Evolutionary conservation across 2,113 vertebrate species (phyloP).

Genomic region (Cyprinus carpio): DNA sequence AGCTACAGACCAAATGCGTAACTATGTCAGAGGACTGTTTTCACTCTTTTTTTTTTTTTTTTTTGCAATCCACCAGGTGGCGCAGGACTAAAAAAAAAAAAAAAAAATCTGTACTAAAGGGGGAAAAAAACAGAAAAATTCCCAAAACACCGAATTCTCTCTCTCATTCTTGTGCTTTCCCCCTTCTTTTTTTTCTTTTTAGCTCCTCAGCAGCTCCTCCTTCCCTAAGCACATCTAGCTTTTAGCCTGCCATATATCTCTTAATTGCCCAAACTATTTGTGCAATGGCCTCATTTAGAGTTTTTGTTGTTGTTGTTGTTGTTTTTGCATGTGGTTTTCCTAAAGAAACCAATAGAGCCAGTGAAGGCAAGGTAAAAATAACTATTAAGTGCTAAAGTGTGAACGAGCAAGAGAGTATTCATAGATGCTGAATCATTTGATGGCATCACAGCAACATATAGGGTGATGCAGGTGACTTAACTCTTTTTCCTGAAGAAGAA

Average conservation of each 20-base stretch:
- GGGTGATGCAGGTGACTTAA: neutral
- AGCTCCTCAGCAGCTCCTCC: neutral
- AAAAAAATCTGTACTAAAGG: conserved; percentile 25
- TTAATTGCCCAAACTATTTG: neutral
- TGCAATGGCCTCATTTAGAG: neutral
- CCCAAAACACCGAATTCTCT: conserved; percentile 56
- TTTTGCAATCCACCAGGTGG: conserved; percentile 67
- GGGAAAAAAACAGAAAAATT: conserved; percentile 55
- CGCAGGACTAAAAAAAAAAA: conserved; percentile 57
- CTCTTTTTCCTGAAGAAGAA: neutral
- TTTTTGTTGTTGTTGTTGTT: neutral
- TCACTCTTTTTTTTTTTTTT: too few species aligned
- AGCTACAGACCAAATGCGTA: conserved; percentile 26
- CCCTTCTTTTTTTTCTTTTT: conserved; percentile 30
- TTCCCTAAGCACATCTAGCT: neutral
- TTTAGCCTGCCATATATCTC: neutral
- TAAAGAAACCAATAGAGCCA: neutral
- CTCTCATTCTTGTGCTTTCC: conserved; percentile 32
- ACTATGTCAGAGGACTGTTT: neutral
- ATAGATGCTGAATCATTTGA: neutral
- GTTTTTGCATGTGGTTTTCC: neutral
- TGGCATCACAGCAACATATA: neutral
- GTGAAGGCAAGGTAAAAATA: neutral
- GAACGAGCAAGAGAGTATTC: neutral
- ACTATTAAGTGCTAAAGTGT: neutral